These are phyloP conservation scores for Ctenodactylus gundi DNA, from an alignment of 2,113 vertebrate genomes.

Conservation along the genomic window DNA sequence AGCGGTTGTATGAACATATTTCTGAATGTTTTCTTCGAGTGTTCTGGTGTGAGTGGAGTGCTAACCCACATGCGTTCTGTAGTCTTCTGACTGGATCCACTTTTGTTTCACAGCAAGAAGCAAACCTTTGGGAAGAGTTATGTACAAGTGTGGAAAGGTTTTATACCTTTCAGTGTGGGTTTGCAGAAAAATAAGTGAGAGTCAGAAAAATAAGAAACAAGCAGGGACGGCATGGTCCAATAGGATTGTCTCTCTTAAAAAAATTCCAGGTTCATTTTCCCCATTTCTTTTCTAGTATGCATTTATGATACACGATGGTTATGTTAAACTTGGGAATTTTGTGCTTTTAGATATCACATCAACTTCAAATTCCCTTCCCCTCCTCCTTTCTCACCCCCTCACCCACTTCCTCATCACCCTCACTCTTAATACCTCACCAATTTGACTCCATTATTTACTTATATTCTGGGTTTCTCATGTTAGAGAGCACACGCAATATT, in stretches of 20 bases:
- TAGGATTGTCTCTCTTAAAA: neutral
- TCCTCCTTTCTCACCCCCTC: too few relatives aligned
- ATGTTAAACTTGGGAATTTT: too few relatives aligned
- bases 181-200: neutral
- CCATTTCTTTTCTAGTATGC: too few relatives aligned
- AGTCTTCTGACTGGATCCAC: neutral
- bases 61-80: neutral
- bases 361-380: too few relatives aligned
- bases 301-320: too few relatives aligned
- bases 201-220: neutral
- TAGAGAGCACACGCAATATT: too few relatives aligned
- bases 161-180: neutral
- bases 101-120: constrained; percentile 27
- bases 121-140: neutral
- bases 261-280: too few relatives aligned
- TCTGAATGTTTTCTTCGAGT: neutral
- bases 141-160: neutral
- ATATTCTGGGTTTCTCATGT: too few relatives aligned
- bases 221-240: neutral
- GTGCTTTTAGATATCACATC: too few relatives aligned
- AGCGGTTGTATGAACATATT: neutral
- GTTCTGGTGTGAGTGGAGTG: neutral
- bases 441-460: too few relatives aligned
- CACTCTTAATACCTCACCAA: too few relatives aligned
- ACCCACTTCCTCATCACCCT: too few relatives aligned